Conservation (phyloP, 2,797 vertebrate species). For the Peromyscus eremicus region DNA sequence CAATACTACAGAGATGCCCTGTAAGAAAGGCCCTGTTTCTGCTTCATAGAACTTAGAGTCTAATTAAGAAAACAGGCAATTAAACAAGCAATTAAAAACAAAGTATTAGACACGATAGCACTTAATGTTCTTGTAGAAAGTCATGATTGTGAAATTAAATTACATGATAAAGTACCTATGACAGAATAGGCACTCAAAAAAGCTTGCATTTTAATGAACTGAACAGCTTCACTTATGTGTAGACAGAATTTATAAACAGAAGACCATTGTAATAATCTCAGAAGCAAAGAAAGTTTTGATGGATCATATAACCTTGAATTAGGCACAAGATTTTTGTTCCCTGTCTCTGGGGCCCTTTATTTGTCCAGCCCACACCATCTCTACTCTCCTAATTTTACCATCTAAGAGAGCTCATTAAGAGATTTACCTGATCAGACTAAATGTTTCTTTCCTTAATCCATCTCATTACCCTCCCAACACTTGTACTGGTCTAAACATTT, state of each 20-base stretch:
- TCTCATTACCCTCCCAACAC: constrained; percentile 55
- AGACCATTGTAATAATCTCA: neutral
- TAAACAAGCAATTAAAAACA: neutral
- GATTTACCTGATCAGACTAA: constrained; percentile 70
- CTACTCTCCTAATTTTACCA: constrained; percentile 66
- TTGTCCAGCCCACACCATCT: constrained; percentile 37
- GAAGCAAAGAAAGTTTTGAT: neutral
- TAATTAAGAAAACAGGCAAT: neutral
- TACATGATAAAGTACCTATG: neutral
- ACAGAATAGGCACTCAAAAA: neutral
- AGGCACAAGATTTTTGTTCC: neutral
- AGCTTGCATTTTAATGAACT: neutral
- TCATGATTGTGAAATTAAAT: neutral
- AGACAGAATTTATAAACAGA: neutral
- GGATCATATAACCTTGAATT: constrained; percentile 25
- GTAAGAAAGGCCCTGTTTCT: neutral
- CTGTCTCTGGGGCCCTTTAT: neutral
- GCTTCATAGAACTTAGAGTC: neutral
- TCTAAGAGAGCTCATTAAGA: constrained; percentile 70
- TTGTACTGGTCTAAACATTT: constrained; percentile 63
- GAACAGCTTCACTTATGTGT: neutral
- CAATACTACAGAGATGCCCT: fast-evolving
- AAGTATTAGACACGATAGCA: neutral
- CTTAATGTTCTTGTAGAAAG: neutral
- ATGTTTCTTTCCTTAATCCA: constrained; percentile 66